phyloP scores from a whole-genome alignment of 2,113 vertebrate genomes.

The Picathartes gymnocephalus region DNA sequence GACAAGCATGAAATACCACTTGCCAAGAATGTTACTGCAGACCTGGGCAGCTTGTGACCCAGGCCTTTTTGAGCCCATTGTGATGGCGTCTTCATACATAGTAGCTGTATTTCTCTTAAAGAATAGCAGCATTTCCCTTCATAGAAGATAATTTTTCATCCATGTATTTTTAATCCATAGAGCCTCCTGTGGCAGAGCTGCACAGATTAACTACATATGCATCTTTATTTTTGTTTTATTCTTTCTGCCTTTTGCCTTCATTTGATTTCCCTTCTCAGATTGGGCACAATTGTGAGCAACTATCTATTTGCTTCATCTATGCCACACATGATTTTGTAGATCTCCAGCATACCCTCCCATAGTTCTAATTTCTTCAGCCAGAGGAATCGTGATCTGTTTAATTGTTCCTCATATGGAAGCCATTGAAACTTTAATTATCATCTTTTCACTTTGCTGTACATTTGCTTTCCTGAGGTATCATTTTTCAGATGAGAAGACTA shows the following conservation, averaged over 20 bases:
- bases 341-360: background rate
- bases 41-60: background rate
- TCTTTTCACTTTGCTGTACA: background rate
- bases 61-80: background rate
- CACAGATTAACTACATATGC: background rate
- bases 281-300: background rate
- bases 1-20: background rate
- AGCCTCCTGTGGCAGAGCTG: background rate
- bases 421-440: background rate
- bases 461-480: background rate
- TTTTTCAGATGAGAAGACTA: background rate
- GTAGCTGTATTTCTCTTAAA: background rate
- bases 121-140: background rate
- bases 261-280: background rate
- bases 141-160: background rate
- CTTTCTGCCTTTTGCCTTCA: background rate
- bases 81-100: background rate
- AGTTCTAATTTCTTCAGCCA: background rate
- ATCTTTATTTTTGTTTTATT: background rate
- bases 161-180: background rate
- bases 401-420: background rate
- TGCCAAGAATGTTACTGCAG: background rate
- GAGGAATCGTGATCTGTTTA: background rate
- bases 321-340: background rate
- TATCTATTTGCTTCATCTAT: background rate